Conservation (phyloP, 2,113 vertebrate species). For the Neodontobutis hainanensis region DNA sequence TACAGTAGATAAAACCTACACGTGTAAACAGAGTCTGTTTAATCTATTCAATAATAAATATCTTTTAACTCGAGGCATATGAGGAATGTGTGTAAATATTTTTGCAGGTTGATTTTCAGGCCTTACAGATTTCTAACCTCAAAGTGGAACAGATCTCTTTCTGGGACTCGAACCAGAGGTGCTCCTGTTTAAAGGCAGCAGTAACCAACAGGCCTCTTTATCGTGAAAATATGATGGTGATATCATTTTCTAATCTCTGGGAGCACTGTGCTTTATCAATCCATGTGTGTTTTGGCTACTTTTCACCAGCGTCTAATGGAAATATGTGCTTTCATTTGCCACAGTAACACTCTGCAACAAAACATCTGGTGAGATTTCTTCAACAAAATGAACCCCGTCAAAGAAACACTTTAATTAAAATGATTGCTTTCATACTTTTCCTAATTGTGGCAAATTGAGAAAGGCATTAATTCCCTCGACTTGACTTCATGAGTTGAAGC, state of each 20-base stretch:
- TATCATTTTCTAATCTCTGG: slow-evolving; percentile 17
- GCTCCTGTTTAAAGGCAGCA: too few species aligned
- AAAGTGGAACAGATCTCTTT: too few species aligned
- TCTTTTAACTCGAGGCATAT: too few species aligned
- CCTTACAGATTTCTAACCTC: too few species aligned
- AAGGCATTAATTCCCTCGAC: slow-evolving; percentile 13
- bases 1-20: too few species aligned
- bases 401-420: slow-evolving; percentile 48
- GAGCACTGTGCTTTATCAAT: slow-evolving; percentile 29
- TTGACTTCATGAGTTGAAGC: background rate
- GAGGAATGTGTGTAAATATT: too few species aligned
- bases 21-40: too few species aligned
- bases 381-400: background rate
- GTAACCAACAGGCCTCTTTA: too few species aligned
- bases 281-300: slow-evolving; percentile 31
- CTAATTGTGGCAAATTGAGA: slow-evolving; percentile 39
- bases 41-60: too few species aligned
- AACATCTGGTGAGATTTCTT: slow-evolving; percentile 65
- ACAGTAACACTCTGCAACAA: slow-evolving; percentile 22
- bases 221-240: too few species aligned
- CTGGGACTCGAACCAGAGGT: too few species aligned
- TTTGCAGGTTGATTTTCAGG: too few species aligned
- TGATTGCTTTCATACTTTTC: slow-evolving; percentile 42
- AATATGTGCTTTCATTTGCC: slow-evolving; percentile 48
- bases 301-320: slow-evolving; percentile 29